Evolutionary conservation across 2,888 invertebrate genomes (phyloP).

Genomic region (Oligia fasciuncula): DNA sequence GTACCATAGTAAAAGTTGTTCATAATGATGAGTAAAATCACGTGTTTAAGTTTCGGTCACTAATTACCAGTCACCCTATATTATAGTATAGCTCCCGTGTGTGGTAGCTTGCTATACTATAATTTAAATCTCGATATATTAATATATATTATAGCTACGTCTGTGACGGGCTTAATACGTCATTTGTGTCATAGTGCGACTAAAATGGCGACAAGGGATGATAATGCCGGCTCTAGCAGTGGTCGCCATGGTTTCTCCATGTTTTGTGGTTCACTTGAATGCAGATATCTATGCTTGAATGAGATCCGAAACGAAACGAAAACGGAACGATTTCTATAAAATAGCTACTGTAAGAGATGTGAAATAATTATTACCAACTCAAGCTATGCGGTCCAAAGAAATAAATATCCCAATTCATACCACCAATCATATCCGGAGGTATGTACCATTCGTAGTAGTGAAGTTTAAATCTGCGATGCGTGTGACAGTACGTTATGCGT

Average conservation of each 20-base stretch:
- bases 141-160: too few relatives aligned
- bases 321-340: not conserved
- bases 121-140: too few relatives aligned
- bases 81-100: too few relatives aligned
- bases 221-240: too few relatives aligned
- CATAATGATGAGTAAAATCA: too few relatives aligned
- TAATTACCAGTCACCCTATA: too few relatives aligned
- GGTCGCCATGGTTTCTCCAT: too few relatives aligned
- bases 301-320: not conserved
- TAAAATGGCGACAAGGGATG: not conserved
- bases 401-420: constrained; percentile 64
- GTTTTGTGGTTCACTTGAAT: not conserved
- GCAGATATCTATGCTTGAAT: not conserved
- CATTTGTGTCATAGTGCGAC: not conserved
- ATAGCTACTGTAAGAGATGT: not conserved
- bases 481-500: constrained; percentile 74
- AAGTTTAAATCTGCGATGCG: constrained; percentile 70
- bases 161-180: not conserved
- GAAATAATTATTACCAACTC: constrained; percentile 26
- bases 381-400: constrained; percentile 24
- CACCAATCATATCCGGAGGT: constrained; percentile 66
- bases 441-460: constrained; percentile 80
- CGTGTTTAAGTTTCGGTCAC: too few relatives aligned
- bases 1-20: too few relatives aligned
- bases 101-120: too few relatives aligned